phyloP scores from a whole-genome alignment of 2,113 vertebrate genomes.

The Lipotes vexillifer region DNA sequence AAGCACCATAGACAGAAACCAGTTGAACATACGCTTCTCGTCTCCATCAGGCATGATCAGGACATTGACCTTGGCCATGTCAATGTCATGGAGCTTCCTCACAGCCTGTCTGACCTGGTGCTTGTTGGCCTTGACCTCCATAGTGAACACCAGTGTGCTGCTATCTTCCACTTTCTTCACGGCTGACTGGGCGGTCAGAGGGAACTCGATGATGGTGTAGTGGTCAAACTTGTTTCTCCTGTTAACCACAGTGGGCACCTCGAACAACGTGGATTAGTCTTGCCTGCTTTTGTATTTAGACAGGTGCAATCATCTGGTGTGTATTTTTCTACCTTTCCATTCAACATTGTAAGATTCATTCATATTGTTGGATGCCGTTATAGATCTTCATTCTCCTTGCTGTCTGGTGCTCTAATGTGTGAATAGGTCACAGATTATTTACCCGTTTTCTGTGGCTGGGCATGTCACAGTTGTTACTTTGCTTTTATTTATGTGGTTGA shows the following conservation, averaged over 20 bases:
- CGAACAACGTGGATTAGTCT: neutral
- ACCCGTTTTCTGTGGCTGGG: no score
- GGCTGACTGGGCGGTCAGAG: neutral
- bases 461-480: neutral
- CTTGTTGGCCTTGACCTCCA: neutral
- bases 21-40: neutral
- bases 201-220: neutral
- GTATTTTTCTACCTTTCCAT: neutral
- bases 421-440: neutral
- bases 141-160: neutral
- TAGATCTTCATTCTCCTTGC: neutral
- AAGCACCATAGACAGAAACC: neutral
- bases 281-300: neutral
- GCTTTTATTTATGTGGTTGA: neutral
- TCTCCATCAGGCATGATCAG: neutral
- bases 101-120: neutral
- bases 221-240: neutral
- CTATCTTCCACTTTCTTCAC: neutral
- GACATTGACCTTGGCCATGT: neutral
- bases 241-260: neutral
- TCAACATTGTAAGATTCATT: neutral
- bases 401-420: accelerated
- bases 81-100: neutral
- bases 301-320: no score
- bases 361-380: accelerated